Evolutionary conservation across 2,113 vertebrate species (phyloP).

Genomic region (Jacana jacana): DNA sequence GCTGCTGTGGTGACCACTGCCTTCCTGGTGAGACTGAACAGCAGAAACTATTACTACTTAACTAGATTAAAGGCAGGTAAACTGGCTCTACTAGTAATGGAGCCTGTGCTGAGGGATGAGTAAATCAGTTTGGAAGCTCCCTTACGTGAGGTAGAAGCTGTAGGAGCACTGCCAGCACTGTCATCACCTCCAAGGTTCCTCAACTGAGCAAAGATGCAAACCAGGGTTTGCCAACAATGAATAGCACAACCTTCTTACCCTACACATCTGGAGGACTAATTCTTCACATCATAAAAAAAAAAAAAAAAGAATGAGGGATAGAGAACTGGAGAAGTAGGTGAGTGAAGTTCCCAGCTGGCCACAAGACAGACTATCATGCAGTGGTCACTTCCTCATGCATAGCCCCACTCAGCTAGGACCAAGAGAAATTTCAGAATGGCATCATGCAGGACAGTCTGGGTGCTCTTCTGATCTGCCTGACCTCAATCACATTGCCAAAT

Average conservation of each 20-base stretch:
- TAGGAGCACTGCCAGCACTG: background rate
- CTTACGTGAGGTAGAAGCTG: rapidly evolving
- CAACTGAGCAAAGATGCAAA: background rate
- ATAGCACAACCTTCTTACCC: background rate
- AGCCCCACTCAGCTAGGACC: background rate
- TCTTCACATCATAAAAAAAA: background rate
- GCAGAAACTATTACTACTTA: background rate
- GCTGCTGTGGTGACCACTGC: background rate
- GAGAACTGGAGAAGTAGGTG: background rate
- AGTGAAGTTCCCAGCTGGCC: background rate
- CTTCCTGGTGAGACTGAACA: background rate
- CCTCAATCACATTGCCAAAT: background rate
- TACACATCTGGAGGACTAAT: background rate
- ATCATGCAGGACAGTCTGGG: background rate
- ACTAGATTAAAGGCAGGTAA: background rate
- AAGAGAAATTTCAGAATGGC: background rate
- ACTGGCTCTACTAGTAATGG: background rate
- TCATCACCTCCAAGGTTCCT: background rate
- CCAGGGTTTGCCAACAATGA: background rate
- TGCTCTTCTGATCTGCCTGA: background rate
- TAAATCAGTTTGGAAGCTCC: background rate
- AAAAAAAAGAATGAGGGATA: no score
- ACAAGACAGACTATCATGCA: background rate
- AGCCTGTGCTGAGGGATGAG: background rate
- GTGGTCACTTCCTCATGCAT: background rate